Conservation (phyloP, 2,797 vertebrate genomes). For the Ptychadena robeensis region DNA sequence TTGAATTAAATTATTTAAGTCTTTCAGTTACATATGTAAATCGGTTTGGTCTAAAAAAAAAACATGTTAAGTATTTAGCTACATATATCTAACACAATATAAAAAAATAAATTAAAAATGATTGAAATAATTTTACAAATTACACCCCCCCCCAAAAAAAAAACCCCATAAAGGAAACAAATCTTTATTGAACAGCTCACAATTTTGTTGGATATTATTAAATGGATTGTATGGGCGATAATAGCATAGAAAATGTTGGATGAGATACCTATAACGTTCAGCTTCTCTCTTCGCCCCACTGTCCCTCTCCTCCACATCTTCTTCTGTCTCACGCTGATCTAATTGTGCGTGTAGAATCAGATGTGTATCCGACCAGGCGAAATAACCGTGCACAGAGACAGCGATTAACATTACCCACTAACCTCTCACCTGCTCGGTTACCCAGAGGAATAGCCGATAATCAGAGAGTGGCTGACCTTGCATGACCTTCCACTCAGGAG, state of each 20-base stretch:
- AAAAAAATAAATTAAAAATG: no score
- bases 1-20: no score
- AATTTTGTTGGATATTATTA: neutral
- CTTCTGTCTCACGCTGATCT: slow-evolving; percentile 43
- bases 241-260: neutral
- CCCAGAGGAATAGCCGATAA: slow-evolving; percentile 41
- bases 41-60: no score
- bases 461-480: slow-evolving; percentile 46
- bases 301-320: slow-evolving; percentile 11
- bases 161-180: neutral
- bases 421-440: slow-evolving; percentile 59
- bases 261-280: neutral
- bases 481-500: slow-evolving; percentile 40
- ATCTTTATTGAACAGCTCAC: neutral
- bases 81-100: no score
- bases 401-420: slow-evolving; percentile 61
- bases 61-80: no score
- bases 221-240: neutral
- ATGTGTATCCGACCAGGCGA: slow-evolving; percentile 60
- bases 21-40: no score
- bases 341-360: slow-evolving; percentile 61
- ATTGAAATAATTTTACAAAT: no score
- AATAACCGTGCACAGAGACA: slow-evolving; percentile 59
- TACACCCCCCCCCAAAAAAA: neutral
- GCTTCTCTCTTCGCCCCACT: neutral